A percentile compares a stretch with the other conserved stretches of the same genome.
phyloP scores from a whole-genome alignment of 1,140 invertebrate species.

The Lasaia peninsularis region DNA sequence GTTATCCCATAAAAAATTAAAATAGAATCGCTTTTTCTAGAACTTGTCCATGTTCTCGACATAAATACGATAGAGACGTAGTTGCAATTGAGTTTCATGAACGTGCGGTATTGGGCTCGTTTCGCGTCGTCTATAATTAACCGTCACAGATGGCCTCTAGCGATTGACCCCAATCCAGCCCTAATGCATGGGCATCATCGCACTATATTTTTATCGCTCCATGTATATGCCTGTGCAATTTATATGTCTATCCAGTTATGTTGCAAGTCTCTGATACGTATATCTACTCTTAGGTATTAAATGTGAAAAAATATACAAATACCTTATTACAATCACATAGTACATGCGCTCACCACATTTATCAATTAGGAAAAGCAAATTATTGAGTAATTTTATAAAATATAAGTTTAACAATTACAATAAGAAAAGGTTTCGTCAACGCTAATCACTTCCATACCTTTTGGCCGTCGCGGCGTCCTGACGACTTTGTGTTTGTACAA shows the following conservation, averaged over 20 bases:
- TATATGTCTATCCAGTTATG: slow-evolving; percentile 23
- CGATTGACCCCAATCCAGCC: slow-evolving; percentile 71
- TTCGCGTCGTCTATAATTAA: slow-evolving; percentile 68
- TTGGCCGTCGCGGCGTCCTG: too few species aligned
- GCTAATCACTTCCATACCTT: too few species aligned
- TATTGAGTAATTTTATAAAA: too few species aligned
- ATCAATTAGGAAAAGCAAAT: too few species aligned
- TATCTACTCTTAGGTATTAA: background rate
- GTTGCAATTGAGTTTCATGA: slow-evolving; percentile 53
- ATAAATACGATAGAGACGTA: slow-evolving; percentile 17
- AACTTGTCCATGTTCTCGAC: background rate
- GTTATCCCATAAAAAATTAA: too few species aligned
- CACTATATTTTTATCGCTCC: slow-evolving; percentile 65
- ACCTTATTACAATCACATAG: background rate
- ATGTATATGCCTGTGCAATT: slow-evolving; percentile 36
- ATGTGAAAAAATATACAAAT: background rate
- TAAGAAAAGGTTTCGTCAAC: too few species aligned
- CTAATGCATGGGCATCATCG: slow-evolving; percentile 56
- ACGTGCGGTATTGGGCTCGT: slow-evolving; percentile 50
- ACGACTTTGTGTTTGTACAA: too few species aligned
- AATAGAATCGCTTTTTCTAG: too few species aligned
- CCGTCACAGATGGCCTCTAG: slow-evolving; percentile 69
- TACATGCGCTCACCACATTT: too few species aligned
- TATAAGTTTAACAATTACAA: too few species aligned
- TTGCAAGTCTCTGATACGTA: background rate